Evolutionary conservation across 2,113 vertebrate genomes (phyloP).

Genomic region (Poeciliopsis retropinna): DNA sequence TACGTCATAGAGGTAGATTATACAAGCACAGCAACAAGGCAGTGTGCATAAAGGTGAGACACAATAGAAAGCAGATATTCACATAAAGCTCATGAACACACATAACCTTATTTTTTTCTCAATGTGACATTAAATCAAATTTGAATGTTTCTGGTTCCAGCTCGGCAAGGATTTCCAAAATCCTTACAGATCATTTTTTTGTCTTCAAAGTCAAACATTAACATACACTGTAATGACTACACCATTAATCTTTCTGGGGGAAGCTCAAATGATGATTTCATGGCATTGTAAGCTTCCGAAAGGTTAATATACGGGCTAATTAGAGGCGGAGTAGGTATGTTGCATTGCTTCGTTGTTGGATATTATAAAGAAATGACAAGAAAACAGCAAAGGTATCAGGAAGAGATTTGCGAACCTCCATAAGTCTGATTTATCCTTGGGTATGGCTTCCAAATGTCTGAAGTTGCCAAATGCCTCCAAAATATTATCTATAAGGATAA

Average conservation of each 20-base stretch:
- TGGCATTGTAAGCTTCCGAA: neutral
- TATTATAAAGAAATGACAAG: neutral
- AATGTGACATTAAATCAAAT: neutral
- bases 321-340: neutral
- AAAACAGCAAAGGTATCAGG: neutral
- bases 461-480: neutral
- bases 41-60: neutral
- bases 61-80: too few species aligned
- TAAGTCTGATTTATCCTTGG: neutral
- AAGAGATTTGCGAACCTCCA: neutral
- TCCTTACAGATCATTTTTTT: neutral
- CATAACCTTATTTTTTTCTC: neutral
- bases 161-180: neutral
- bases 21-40: neutral
- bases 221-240: neutral
- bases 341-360: neutral
- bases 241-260: neutral
- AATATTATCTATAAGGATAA: neutral
- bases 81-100: neutral
- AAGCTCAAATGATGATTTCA: too few species aligned
- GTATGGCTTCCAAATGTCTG: neutral
- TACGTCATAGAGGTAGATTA: neutral
- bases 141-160: neutral
- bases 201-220: too few species aligned
- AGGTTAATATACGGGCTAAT: neutral